A percentile compares a stretch with the other conserved stretches of the same genome.
These are phyloP conservation scores for Clarias pachynema DNA, from an alignment of 2,797 vertebrate genomes.

Conservation along the genomic window DNA sequence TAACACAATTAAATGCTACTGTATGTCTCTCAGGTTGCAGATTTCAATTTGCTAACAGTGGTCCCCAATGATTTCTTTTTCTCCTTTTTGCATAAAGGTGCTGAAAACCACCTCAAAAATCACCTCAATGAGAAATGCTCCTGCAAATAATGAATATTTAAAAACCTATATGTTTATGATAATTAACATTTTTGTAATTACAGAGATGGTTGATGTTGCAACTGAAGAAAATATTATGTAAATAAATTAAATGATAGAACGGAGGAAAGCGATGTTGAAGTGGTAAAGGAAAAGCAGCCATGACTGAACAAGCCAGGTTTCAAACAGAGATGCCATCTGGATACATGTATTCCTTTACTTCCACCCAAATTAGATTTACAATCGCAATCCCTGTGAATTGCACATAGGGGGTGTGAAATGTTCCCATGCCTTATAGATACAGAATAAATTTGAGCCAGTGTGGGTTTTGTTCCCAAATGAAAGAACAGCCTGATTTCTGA, in stretches of 20 bases:
- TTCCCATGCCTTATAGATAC: constrained; percentile 16
- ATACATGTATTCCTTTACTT: constrained; percentile 35
- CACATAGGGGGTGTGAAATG: constrained; percentile 2
- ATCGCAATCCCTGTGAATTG: constrained; percentile 25
- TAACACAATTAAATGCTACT: constrained; percentile 27
- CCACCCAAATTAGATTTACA: constrained; percentile 47
- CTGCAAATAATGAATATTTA: background rate
- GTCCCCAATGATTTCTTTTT: constrained; percentile 9
- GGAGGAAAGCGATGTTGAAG: constrained; percentile 59
- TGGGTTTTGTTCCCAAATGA: constrained; percentile 18
- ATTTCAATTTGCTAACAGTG: constrained; percentile 27
- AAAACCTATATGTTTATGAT: constrained; percentile 17
- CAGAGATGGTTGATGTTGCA: constrained; percentile 14
- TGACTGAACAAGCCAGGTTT: constrained; percentile 40
- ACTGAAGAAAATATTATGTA: constrained; percentile 17
- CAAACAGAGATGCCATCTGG: constrained; percentile 53
- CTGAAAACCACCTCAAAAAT: too few species aligned
- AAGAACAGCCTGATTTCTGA: background rate
- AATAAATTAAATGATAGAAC: constrained; percentile 4
- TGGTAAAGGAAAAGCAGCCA: constrained; percentile 35
- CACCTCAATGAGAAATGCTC: background rate
- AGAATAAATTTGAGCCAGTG: background rate
- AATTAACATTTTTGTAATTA: constrained; percentile 22
- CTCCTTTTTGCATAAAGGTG: constrained; percentile 6
- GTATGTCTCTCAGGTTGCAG: constrained; percentile 25